Evolutionary conservation across 2,797 vertebrate species (phyloP).

Genomic region (Squalus acanthias): DNA sequence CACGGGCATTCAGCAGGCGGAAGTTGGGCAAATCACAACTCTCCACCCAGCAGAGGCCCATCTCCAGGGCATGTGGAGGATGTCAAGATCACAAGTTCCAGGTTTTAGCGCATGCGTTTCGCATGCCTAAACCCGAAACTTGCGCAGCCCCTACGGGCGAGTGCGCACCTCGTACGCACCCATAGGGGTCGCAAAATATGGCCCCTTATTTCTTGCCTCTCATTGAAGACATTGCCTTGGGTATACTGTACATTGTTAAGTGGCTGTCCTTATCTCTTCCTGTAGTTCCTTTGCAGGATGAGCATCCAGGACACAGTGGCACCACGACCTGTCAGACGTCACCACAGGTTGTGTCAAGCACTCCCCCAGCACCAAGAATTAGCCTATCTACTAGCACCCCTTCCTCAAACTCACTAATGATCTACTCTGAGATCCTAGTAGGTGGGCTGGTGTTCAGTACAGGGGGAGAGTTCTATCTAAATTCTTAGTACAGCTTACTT

Average conservation of each 20-base stretch:
- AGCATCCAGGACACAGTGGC: neutral
- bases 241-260: neutral
- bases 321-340: neutral
- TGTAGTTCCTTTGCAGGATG: neutral
- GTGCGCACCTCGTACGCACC: too few species aligned
- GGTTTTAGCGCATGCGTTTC: too few species aligned
- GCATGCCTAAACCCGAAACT: too few species aligned
- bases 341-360: neutral
- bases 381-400: neutral
- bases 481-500: neutral
- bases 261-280: neutral
- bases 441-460: neutral
- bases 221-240: neutral
- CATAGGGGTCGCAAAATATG: too few species aligned
- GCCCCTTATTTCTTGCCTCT: neutral
- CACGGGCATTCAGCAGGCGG: too few species aligned
- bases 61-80: too few species aligned
- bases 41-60: too few species aligned
- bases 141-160: too few species aligned
- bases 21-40: too few species aligned
- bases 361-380: neutral
- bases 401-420: neutral
- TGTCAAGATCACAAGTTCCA: too few species aligned
- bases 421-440: neutral
- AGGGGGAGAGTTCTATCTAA: neutral